A percentile compares a stretch with the other conserved stretches of the same genome.
phyloP scores from a whole-genome alignment of 2,888 invertebrate genomes.

The Cordilura impudica region DNA sequence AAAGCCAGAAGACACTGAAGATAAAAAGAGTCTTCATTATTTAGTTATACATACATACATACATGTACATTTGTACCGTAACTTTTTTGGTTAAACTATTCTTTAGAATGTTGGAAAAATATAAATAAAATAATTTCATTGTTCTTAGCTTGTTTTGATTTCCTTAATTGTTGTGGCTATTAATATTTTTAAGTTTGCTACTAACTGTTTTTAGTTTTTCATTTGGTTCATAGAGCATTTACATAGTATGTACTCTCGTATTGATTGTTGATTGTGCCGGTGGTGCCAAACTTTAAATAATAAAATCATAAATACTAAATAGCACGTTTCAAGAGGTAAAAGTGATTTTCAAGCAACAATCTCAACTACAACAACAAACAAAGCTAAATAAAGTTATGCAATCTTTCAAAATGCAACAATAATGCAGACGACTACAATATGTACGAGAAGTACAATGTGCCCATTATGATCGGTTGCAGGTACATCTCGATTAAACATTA shows the following conservation, averaged over 20 bases:
- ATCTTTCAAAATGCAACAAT: constrained; percentile 29
- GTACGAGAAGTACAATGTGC: neutral
- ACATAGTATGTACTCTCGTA: neutral
- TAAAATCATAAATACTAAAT: constrained; percentile 39
- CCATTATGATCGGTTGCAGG: too few relatives aligned
- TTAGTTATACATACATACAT: too few relatives aligned
- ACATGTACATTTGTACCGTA: neutral
- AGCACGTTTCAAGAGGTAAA: constrained; percentile 58
- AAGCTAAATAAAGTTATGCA: constrained; percentile 21
- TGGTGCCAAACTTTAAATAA: constrained; percentile 35
- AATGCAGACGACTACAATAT: neutral
- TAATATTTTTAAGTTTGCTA: constrained; percentile 6
- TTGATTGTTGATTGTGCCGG: neutral
- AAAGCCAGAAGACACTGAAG: neutral
- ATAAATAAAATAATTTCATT: neutral
- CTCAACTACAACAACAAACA: too few relatives aligned
- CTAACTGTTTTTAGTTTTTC: constrained; percentile 31
- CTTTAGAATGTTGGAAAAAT: neutral
- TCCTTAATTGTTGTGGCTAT: too few relatives aligned
- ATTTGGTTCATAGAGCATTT: constrained; percentile 2
- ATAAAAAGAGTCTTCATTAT: neutral
- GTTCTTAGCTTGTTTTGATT: neutral
- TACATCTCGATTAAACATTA: too few relatives aligned
- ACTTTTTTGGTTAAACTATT: neutral
- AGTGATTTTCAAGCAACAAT: constrained; percentile 42